A percentile compares a stretch with the other conserved stretches of the same genome.
These are phyloP conservation scores for Acinonyx jubatus DNA, from an alignment of 2,113 vertebrate genomes.

Conservation along the genomic window DNA sequence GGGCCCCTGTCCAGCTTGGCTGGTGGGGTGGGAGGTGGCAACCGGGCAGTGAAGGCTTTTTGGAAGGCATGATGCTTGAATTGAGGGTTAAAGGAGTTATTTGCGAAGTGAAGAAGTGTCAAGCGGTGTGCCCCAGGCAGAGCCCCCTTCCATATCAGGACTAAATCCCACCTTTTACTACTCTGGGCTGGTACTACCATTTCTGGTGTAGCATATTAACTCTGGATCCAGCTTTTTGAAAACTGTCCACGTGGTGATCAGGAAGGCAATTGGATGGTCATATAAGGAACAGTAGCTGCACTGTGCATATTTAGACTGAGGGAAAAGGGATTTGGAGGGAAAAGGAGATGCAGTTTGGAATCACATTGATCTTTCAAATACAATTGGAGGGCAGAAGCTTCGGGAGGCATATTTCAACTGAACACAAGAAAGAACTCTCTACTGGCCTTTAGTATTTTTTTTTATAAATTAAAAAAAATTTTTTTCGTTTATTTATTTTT, in stretches of 20 bases:
- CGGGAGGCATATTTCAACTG: neutral
- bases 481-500: too few relatives aligned
- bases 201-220: neutral
- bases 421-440: neutral
- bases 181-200: neutral
- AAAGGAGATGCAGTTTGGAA: neutral
- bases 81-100: neutral
- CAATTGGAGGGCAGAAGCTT: neutral
- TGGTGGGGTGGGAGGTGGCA: neutral
- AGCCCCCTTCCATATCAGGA: neutral
- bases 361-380: neutral
- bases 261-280: neutral
- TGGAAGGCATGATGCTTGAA: neutral
- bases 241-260: neutral
- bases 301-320: neutral
- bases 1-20: neutral
- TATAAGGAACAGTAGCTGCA: neutral
- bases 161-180: neutral
- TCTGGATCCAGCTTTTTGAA: neutral
- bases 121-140: neutral
- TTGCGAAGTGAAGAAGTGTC: neutral
- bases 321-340: neutral
- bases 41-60: constrained; percentile 9
- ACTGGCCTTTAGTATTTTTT: neutral
- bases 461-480: too few relatives aligned